phyloP scores from a whole-genome alignment of 2,113 vertebrate genomes.

The Pardalotus punctatus region DNA sequence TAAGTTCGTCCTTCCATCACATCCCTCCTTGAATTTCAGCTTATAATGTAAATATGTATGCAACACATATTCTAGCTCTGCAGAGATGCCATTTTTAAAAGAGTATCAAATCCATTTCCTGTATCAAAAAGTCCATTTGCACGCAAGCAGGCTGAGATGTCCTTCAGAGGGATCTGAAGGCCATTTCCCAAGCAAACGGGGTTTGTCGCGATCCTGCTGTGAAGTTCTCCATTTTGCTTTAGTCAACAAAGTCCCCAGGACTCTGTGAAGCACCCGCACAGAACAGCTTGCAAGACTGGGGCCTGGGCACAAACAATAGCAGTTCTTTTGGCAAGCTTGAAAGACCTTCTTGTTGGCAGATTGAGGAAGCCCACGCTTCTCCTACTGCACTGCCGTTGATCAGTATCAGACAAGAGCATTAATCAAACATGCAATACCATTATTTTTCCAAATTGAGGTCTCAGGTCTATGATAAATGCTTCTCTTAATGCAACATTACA shows the following conservation, averaged over 20 bases:
- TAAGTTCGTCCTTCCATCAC: not conserved
- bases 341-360: conserved; percentile 42
- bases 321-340: conserved; percentile 38
- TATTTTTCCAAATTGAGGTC: conserved; percentile 11
- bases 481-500: conserved; percentile 6
- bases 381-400: conserved; percentile 13
- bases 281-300: conserved; percentile 27
- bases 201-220: not conserved
- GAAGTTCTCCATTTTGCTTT: not conserved
- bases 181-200: not conserved
- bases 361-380: conserved; percentile 54
- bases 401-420: not conserved
- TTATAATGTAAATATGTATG: not conserved
- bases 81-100: not conserved
- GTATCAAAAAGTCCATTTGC: not conserved
- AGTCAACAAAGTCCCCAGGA: not conserved
- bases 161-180: not conserved
- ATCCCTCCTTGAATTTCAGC: not conserved
- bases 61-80: not conserved
- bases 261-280: not conserved
- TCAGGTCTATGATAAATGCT: not conserved
- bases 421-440: not conserved
- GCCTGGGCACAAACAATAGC: conserved; percentile 37
- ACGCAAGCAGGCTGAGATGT: not conserved
- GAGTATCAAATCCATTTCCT: not conserved